Conservation (phyloP, 2,888 invertebrate species). For the Agonopterix arenella region DNA sequence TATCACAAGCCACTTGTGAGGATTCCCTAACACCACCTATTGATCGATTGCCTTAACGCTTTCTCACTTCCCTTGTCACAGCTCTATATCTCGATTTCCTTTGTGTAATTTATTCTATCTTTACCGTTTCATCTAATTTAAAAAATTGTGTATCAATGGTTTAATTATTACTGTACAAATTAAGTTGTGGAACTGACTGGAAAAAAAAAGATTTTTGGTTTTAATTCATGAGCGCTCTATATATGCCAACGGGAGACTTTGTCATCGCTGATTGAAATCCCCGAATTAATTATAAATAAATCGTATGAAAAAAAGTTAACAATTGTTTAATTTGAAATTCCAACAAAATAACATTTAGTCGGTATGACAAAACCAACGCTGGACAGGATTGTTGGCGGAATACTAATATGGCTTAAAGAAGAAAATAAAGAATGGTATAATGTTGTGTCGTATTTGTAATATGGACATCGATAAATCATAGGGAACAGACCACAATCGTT, state of each 20-base stretch:
- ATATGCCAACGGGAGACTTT: conserved; percentile 43
- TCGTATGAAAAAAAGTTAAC: conserved; percentile 42
- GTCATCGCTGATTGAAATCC: conserved; percentile 54
- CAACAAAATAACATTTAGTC: conserved; percentile 75
- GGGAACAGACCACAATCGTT: conserved; percentile 73
- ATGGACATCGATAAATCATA: conserved; percentile 76
- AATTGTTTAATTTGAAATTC: conserved; percentile 73
- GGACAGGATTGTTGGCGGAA: conserved; percentile 70
- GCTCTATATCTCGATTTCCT: neutral
- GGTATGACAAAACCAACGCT: conserved; percentile 73
- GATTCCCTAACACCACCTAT: conserved; percentile 32
- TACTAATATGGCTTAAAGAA: conserved; percentile 75
- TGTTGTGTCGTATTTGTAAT: conserved; percentile 75
- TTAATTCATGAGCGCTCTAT: conserved; percentile 67
- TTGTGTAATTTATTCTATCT: neutral
- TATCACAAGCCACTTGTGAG: conserved; percentile 52
- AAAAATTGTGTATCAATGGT: conserved; percentile 26
- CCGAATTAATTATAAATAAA: conserved; percentile 63
- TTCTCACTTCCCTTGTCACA: conserved; percentile 11
- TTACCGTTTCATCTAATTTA: neutral
- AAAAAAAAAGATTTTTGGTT: conserved; percentile 42
- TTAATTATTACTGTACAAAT: conserved; percentile 63
- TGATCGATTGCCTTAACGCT: conserved; percentile 14
- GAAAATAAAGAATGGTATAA: conserved; percentile 73
- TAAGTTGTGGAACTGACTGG: conserved; percentile 53